Evolutionary conservation across 2,888 invertebrate species (phyloP), one percentile per base, ranked within the genome.

Genomic region (Lithophane socia): DNA sequence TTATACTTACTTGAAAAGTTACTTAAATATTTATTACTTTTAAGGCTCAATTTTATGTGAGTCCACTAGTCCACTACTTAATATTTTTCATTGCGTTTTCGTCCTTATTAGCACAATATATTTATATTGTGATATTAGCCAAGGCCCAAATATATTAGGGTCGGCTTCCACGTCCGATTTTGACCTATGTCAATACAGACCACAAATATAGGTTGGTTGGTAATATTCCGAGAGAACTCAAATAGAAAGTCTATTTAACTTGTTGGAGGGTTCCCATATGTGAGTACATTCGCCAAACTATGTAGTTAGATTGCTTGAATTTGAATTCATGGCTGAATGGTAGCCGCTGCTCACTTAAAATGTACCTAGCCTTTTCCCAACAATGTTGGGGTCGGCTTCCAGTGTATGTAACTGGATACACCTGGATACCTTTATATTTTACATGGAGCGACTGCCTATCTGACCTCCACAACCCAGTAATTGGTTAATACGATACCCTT

Each of bases 231-330:
- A 8, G n/a, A n/a, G 24, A 75, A 82, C 64, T 64, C 68, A 79
- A 82, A 75, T 44, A 68, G 5, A 13, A 73, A 66, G 74, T 79
- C 65, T 73, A 73, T 79, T 66, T 61, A 80, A 73, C 37, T 79
- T 80, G 61, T 42, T 13, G 10, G 42, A 58, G 67, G 42, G 49
- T 29, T 29, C 56, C 12, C 42, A 16, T 47, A 49, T 52, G 42
- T n/a, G 80, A 60, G 24, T 54, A 44, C 13, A 56, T 67, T 56
- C 9, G 7, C 21, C 18, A 56, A 74, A 58, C 66, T 24, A 44
- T 18, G 18, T 18, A 52, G 74, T 67, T 79, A 67, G 66, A 79
- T 73, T 80, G 47, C 49, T 29, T 66, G 52, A 49, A 63, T 80
- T 73, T 66, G 12, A 73, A 80, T 73, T 73, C 73, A 73, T 66